These are phyloP conservation scores for Rhagonycha lutea DNA, from an alignment of 2,888 invertebrate genomes.

Conservation along the genomic window DNA sequence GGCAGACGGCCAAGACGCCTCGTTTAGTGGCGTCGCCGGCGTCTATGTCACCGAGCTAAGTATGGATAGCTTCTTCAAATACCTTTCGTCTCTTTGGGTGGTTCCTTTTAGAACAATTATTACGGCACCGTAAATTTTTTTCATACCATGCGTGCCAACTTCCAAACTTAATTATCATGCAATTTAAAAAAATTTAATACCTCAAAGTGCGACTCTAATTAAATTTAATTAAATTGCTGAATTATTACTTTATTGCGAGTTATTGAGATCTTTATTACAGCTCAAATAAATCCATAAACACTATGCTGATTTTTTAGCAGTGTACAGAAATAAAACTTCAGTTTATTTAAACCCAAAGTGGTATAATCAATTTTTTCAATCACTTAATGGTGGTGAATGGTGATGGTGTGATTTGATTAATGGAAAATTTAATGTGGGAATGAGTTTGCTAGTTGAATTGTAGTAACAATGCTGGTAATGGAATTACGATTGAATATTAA, in stretches of 20 bases:
- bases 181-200: neutral
- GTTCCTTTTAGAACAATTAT: neutral
- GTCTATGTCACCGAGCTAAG: slow-evolving; percentile 42
- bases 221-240: neutral
- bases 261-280: neutral
- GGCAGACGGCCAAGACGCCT: slow-evolving; percentile 43
- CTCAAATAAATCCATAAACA: neutral
- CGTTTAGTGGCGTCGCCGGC: slow-evolving; percentile 41
- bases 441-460: neutral
- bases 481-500: neutral
- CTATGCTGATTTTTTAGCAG: neutral
- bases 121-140: neutral
- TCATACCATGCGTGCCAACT: neutral
- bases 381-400: no score
- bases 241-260: no score
- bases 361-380: neutral
- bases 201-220: neutral
- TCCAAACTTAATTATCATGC: neutral
- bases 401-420: neutral
- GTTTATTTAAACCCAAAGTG: neutral
- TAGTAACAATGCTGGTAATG: neutral
- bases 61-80: slow-evolving; percentile 35
- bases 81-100: neutral
- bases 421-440: neutral
- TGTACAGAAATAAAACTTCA: neutral